phyloP scores from a whole-genome alignment of 2,113 vertebrate species.

The Syrrhaptes paradoxus region DNA sequence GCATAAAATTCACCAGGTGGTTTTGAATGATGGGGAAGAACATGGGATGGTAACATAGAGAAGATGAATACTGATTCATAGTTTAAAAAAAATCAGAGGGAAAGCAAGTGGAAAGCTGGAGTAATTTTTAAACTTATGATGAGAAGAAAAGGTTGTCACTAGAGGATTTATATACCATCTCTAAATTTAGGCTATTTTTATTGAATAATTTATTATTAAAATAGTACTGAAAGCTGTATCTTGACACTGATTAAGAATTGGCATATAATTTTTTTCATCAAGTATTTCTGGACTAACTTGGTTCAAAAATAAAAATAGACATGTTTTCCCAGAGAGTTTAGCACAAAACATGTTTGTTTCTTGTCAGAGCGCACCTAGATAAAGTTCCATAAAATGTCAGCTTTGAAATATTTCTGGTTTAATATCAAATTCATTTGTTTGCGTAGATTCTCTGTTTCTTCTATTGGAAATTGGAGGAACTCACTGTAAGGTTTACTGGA shows the following conservation, averaged over 20 bases:
- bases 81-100: background rate
- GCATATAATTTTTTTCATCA: background rate
- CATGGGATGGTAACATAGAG: background rate
- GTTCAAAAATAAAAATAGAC: background rate
- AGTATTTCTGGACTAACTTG: background rate
- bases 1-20: background rate
- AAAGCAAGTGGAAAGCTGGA: background rate
- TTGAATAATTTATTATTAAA: background rate
- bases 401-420: background rate
- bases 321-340: background rate
- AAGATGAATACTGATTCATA: background rate
- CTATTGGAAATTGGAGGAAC: background rate
- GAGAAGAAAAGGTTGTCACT: background rate
- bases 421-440: background rate
- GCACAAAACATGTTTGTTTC: background rate
- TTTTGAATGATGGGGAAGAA: background rate
- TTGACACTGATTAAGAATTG: background rate
- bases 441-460: background rate
- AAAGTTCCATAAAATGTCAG: background rate
- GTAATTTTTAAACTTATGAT: background rate
- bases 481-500: background rate
- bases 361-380: background rate
- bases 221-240: background rate
- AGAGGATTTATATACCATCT: background rate
- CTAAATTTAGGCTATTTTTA: background rate